Evolutionary conservation across 2,797 vertebrate genomes (phyloP).

Genomic region (Distichodus sexfasciatus): DNA sequence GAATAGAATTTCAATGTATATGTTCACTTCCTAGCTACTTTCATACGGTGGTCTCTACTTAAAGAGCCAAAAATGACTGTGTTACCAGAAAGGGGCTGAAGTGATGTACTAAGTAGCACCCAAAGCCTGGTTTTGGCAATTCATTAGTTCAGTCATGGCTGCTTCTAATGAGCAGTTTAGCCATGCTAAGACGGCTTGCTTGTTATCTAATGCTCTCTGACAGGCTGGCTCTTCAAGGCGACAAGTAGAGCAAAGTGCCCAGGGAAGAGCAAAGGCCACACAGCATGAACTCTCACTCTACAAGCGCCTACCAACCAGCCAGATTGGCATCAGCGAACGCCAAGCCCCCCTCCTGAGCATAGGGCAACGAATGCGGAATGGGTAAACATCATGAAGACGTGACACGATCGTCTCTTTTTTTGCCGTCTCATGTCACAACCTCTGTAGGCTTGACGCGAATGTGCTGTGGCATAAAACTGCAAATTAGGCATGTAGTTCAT

Average conservation of each 20-base stretch:
- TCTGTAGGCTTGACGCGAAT: constrained; percentile 51
- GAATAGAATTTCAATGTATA: too few relatives aligned
- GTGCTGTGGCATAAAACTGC: constrained; percentile 52
- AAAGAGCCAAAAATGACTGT: too few relatives aligned
- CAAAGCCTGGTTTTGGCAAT: not conserved
- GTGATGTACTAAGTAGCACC: not conserved
- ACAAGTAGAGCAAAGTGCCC: constrained; percentile 22
- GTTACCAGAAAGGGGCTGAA: too few relatives aligned
- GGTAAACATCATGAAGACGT: constrained; percentile 40
- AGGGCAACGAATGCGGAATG: constrained; percentile 21
- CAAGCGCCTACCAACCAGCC: constrained; percentile 7
- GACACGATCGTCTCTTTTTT: constrained; percentile 18
- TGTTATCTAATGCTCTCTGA: constrained; percentile 52
- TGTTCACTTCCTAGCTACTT: too few relatives aligned
- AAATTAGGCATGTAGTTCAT: constrained; percentile 56
- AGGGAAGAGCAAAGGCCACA: constrained; percentile 7
- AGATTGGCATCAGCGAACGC: not conserved
- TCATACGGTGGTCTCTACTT: too few relatives aligned
- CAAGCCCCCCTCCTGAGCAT: not conserved
- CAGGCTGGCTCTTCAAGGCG: constrained; percentile 35
- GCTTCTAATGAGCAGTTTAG: constrained; percentile 50
- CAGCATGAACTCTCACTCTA: not conserved
- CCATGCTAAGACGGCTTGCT: constrained; percentile 40
- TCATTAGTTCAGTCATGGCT: constrained; percentile 6
- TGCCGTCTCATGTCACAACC: constrained; percentile 50